These are phyloP conservation scores for Porites australiensis DNA, from an alignment of 64 coral and sea anemone genomes.

Conservation along the genomic window DNA sequence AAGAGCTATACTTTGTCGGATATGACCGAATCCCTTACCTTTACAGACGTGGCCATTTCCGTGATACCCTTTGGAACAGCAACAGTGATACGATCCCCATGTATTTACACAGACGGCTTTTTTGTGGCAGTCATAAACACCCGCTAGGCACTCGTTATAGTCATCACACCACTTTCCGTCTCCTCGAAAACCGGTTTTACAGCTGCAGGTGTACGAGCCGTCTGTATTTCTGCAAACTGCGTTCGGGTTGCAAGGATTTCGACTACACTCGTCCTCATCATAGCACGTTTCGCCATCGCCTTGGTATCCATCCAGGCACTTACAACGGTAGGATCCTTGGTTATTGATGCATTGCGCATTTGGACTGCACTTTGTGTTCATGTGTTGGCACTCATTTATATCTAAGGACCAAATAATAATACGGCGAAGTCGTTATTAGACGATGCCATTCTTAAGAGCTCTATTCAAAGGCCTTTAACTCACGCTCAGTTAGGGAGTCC, in stretches of 20 bases:
- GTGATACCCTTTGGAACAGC: constrained; percentile 6
- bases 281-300: constrained; percentile 1
- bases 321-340: constrained; percentile 37
- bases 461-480: too few relatives aligned
- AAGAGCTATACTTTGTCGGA: too few relatives aligned
- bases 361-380: neutral
- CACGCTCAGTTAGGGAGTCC: too few relatives aligned
- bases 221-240: constrained; percentile 23
- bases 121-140: neutral
- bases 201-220: neutral
- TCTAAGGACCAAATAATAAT: neutral
- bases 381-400: constrained; percentile 20
- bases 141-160: neutral
- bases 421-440: too few relatives aligned
- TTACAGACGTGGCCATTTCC: constrained; percentile 19
- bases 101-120: constrained; percentile 18
- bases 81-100: constrained; percentile 12
- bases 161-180: neutral
- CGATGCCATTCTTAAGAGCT: too few relatives aligned
- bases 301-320: neutral
- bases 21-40: neutral
- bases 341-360: constrained; percentile 42
- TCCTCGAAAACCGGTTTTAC: neutral
- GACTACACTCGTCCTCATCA: constrained; percentile 47
- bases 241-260: neutral